Evolutionary conservation across 1,140 invertebrate genomes (phyloP).

Genomic region (Episyrphus balteatus): DNA sequence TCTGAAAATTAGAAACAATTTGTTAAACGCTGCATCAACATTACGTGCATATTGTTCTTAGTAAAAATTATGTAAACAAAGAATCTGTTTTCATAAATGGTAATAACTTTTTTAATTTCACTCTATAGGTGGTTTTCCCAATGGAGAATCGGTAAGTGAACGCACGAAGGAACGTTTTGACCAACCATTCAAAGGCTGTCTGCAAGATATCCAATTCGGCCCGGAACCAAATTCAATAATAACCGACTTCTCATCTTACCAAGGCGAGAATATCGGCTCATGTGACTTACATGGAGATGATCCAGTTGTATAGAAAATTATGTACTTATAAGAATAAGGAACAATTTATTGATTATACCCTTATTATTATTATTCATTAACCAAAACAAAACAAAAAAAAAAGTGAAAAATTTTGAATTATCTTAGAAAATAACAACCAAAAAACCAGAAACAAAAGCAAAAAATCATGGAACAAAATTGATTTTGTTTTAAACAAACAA

Average conservation of each 20-base stretch:
- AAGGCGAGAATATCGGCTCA: conserved; percentile 44
- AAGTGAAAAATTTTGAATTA: neutral
- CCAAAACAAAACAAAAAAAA: neutral
- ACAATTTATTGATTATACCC: neutral
- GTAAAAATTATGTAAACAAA: too few species aligned
- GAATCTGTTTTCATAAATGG: too few species aligned
- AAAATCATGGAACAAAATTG: neutral
- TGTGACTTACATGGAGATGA: conserved; percentile 40
- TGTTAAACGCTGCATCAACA: too few species aligned
- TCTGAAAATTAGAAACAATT: too few species aligned
- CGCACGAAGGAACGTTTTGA: conserved; percentile 36
- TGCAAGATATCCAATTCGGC: conserved; percentile 35
- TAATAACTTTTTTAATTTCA: too few species aligned
- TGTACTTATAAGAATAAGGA: neutral
- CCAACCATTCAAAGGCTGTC: conserved; percentile 38
- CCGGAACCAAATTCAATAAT: conserved; percentile 26
- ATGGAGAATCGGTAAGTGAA: conserved; percentile 26
- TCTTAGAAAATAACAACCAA: conserved; percentile 10
- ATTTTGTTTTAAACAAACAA: neutral
- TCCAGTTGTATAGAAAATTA: conserved; percentile 13
- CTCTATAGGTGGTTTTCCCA: conserved; percentile 39
- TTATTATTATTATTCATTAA: neutral
- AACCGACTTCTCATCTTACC: conserved; percentile 41
- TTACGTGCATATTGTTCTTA: too few species aligned
- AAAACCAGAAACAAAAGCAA: conserved; percentile 4